Base-by-base conservation (phyloP, 2,797 vertebrate species). In the Chlorospingus flavigularis region DNA sequence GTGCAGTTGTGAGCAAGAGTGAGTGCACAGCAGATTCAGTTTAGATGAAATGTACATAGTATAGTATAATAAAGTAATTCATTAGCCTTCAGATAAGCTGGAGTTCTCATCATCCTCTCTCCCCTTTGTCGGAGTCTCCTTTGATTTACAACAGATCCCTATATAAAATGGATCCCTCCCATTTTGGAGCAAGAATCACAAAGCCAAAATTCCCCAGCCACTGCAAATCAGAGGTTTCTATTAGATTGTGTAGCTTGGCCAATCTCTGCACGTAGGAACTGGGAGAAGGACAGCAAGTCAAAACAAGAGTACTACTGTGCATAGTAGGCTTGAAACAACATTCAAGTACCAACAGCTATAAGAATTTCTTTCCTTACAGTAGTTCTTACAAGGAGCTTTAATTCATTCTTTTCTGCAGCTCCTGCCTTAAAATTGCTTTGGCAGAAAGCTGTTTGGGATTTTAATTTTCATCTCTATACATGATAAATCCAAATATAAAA, bases 381-480 rank as follows among this genome's bases (percentile, higher is more conserved):
- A 42, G n/a, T 23, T 55, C 33, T 70, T 79, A 58, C 2, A 58
- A 50, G 12, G 23, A 68, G 24, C 19, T 85, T 74, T 30, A 60
- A 51, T 63, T 50, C 4, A 24, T 39, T 35, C 20, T 67, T 84
- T 91, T 37, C 37, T 70, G 7, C 23, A 90, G 37, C 9, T 33
- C 13, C 8, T 0, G 0, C 7, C 19, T 73, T 70, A 48, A 48
- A 70, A 42, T 17, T 55, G 10, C 37, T 91, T 68, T 2, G 2
- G 70, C 30, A 74, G 37, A 63, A 67, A 25, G 23, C 24, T 51
- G 25, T 23, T 84, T 11, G 9, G 26, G 30, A 65, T 84, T 86
- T 78, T 58, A 73, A 28, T 72, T 80, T 81, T 62, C 19, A 53
- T 57, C 24, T 60, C 20, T 42, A 17, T 3, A 25, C 8, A 8